A percentile compares a stretch with the other conserved stretches of the same genome.
Evolutionary conservation across 2,797 vertebrate species (phyloP).

Genomic region (Catamblyrhynchus diadema): DNA sequence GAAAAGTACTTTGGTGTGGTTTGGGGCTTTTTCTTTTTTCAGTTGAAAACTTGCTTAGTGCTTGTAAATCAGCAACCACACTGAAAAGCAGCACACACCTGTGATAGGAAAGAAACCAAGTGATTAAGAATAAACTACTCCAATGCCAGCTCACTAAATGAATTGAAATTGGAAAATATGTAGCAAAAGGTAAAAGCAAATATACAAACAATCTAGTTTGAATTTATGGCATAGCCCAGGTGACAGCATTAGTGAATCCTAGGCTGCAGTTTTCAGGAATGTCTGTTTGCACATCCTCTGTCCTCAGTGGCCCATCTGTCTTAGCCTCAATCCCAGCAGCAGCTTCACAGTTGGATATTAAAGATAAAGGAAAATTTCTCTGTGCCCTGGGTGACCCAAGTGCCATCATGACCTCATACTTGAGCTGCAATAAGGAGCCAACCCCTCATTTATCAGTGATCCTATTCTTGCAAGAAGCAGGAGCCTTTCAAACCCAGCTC

Average conservation of each 20-base stretch:
- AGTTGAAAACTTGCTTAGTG: not conserved
- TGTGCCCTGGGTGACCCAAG: not conserved
- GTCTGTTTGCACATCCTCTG: not conserved
- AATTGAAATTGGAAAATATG: not conserved
- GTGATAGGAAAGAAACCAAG: not conserved
- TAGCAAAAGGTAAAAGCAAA: not conserved
- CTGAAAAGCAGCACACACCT: not conserved
- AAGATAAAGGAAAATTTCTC: not conserved
- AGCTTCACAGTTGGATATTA: not conserved
- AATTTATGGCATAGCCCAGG: not conserved
- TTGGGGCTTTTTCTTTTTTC: not conserved
- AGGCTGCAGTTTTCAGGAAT: not conserved
- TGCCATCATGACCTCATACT: not conserved
- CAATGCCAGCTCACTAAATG: not conserved
- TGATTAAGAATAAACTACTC: not conserved
- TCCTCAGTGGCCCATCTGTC: not conserved
- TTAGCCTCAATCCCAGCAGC: not conserved
- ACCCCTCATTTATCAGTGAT: not conserved
- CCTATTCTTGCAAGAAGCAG: not conserved
- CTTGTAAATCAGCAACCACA: not conserved
- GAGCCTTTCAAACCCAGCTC: not conserved
- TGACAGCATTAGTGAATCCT: not conserved
- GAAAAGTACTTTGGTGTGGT: not conserved
- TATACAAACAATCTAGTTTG: not conserved
- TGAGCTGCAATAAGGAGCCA: not conserved